Base-by-base conservation (phyloP, 2,113 vertebrate genomes). In the Natator depressus region DNA sequence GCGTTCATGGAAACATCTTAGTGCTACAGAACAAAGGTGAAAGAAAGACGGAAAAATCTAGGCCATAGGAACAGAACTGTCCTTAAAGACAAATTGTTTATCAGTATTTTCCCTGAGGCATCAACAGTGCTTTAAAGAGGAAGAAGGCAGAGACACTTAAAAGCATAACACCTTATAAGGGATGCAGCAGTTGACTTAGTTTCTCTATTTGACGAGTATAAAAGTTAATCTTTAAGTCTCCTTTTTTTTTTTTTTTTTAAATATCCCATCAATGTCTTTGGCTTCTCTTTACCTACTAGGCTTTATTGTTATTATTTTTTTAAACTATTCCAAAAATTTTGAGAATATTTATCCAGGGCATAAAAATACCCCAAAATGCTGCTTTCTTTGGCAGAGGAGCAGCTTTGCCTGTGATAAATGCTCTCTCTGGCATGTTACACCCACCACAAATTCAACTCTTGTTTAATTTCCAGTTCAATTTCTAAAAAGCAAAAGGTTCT, bases 381-480 rank as follows among this genome's bases (percentile, higher is more conserved):
- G 90, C 94, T 96, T 90, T 87, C 94, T 97, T 97, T 97, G 97
- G 97, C 97, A 97, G 84, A 90, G 80, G 93, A 93, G 83, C 53
- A 69, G 59, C 87, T 97, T 88, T 93, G 85, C 54, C 10, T 86
- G 89, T 83, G 97, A 96, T 96, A 96, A 97, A 97, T 97, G 46
- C 57, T 97, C 89, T 89, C 83, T 88, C 93, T 96, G 96, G 93
- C 78, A 10, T 13, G 29, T 72, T 93, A n/a, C 90, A 92, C 94
- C 87, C 85, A 82, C 88, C 94, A 90, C 96, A 93, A 94, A 96
- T 85, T 87, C 94, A 95, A 82, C 50, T 4, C 91, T 65, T 97
- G 97, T 97, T 97, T 96, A 97, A 97, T 96, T 96, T 97, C 49
- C 94, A 95, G 84, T 90, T 96, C 75, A 4, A 76, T 95, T 96